Conservation (phyloP, 2,113 vertebrate species). For the Rhombomys opimus region DNA sequence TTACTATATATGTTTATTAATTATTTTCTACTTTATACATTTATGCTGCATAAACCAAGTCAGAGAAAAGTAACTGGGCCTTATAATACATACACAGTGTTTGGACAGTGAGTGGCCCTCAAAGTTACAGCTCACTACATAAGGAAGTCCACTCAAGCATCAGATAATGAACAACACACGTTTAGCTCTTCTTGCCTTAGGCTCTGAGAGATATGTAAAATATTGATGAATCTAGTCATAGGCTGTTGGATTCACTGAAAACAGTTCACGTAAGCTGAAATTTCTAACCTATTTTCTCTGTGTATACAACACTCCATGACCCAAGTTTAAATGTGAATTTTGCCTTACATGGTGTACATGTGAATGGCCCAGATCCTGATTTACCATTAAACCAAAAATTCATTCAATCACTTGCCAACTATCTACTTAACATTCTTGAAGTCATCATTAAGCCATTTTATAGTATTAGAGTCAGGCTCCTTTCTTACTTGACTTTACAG, state of each 20-base stretch:
- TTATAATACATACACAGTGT: neutral
- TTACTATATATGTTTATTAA: neutral
- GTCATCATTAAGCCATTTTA: constrained; percentile 40
- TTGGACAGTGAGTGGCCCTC: neutral
- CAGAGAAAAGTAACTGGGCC: neutral
- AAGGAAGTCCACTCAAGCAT: constrained; percentile 22
- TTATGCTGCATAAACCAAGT: neutral
- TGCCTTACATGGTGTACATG: neutral
- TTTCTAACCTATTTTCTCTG: neutral
- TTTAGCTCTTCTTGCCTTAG: neutral
- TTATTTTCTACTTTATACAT: neutral
- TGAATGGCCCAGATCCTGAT: neutral
- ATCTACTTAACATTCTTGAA: neutral
- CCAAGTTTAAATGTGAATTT: neutral
- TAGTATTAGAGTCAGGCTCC: neutral
- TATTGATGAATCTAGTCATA: neutral
- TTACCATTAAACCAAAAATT: neutral
- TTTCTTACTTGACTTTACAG: constrained; percentile 28
- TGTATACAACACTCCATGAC: neutral
- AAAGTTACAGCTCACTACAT: constrained; percentile 29
- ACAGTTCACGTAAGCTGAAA: neutral
- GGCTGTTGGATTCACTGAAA: neutral
- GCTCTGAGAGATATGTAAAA: neutral
- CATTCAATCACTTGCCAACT: constrained; percentile 38
- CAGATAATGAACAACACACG: neutral